A percentile compares a stretch with the other conserved stretches of the same genome.
phyloP scores from a whole-genome alignment of 2,797 vertebrate genomes.

The Hapalemur alaotrensis region DNA sequence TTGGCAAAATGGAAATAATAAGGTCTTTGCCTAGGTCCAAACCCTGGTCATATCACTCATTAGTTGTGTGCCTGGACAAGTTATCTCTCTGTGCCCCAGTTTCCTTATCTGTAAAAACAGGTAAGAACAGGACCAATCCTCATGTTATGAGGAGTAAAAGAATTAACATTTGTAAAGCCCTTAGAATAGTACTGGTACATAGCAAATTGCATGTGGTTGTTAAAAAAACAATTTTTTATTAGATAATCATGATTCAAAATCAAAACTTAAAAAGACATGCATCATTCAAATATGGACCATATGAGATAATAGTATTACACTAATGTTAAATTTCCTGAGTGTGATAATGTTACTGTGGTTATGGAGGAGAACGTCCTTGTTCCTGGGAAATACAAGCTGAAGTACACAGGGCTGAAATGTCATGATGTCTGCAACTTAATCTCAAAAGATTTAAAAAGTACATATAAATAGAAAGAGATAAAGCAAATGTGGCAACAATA shows the following conservation, averaged over 20 bases:
- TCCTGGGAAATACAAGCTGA: not conserved
- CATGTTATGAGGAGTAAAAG: not conserved
- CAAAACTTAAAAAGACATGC: not conserved
- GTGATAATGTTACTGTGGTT: not conserved
- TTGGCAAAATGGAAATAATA: not conserved
- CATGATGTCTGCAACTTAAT: slow-evolving; percentile 3
- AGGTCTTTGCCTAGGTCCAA: not conserved
- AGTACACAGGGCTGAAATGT: not conserved
- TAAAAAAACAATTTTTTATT: not conserved
- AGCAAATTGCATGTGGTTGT: not conserved
- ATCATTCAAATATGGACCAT: not conserved
- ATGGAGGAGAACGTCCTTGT: slow-evolving; percentile 5
- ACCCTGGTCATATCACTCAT: not conserved
- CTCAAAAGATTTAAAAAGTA: slow-evolving; percentile 36
- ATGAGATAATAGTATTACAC: not conserved
- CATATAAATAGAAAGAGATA: slow-evolving; percentile 19
- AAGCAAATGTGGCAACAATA: not conserved
- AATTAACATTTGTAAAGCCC: not conserved
- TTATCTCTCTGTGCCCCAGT: not conserved
- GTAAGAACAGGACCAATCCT: not conserved
- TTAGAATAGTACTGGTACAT: not conserved
- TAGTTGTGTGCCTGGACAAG: not conserved
- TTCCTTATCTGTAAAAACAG: not conserved
- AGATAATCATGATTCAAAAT: not conserved
- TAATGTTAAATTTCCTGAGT: not conserved